These are phyloP conservation scores for Microtus oregoni DNA, from an alignment of 2,113 vertebrate genomes.

Conservation along the genomic window DNA sequence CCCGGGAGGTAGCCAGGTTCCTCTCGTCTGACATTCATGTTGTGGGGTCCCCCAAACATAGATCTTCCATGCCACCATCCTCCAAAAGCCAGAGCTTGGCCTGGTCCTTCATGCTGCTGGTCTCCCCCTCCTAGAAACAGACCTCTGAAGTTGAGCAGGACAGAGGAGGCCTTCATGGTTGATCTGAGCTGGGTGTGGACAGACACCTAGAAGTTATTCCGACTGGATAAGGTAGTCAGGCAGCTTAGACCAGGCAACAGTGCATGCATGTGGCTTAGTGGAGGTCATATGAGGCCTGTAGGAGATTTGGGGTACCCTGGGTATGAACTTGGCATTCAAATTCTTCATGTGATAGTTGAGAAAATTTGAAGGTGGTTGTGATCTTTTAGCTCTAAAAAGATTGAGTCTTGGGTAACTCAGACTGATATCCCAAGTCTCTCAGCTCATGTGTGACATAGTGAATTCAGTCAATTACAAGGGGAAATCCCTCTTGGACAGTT, in stretches of 20 bases:
- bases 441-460: background rate
- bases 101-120: background rate
- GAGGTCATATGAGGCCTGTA: background rate
- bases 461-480: background rate
- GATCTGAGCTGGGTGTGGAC: background rate
- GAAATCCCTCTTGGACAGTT: background rate
- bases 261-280: background rate
- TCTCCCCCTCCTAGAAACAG: background rate
- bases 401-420: no score
- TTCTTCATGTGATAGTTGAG: background rate
- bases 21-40: background rate
- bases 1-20: background rate
- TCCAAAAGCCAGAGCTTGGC: background rate
- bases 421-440: background rate
- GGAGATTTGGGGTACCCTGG: background rate
- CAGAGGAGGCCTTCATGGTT: background rate
- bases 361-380: background rate
- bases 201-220: background rate
- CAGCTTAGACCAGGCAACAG: background rate
- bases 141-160: background rate
- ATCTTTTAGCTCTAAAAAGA: background rate
- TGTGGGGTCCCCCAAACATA: background rate
- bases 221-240: background rate
- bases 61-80: background rate
- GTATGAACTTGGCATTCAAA: background rate